Evolutionary conservation across 1,140 invertebrate genomes (phyloP).

Genomic region (Dermatophagoides farinae): DNA sequence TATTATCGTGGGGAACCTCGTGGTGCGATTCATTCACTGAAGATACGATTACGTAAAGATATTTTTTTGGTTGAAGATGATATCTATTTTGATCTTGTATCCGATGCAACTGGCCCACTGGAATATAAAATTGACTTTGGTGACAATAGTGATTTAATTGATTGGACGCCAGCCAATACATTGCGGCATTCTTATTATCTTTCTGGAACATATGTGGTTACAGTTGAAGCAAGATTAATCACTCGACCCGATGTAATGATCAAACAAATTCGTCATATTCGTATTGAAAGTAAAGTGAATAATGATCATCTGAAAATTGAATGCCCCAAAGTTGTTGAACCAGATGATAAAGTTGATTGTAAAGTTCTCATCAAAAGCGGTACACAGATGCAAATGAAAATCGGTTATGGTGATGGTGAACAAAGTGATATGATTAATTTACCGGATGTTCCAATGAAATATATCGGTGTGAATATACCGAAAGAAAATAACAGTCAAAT

Average conservation of each 20-base stretch:
- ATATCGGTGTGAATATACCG: conserved; percentile 13
- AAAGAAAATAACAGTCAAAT: conserved; percentile 5
- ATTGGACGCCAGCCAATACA: conserved; percentile 5
- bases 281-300: conserved; percentile 14
- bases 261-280: conserved; percentile 13
- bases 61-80: conserved; percentile 1
- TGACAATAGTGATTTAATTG: conserved; percentile 2
- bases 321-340: conserved; percentile 19
- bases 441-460: conserved; percentile 15
- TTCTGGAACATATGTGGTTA: neutral
- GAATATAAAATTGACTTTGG: conserved; percentile 10
- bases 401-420: conserved; percentile 18
- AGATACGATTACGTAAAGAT: neutral
- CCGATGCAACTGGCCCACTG: neutral
- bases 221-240: neutral
- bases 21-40: neutral
- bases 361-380: conserved; percentile 16
- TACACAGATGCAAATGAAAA: conserved; percentile 15
- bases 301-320: conserved; percentile 15
- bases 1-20: conserved; percentile 3
- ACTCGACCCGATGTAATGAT: neutral
- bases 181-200: neutral
- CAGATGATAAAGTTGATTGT: conserved; percentile 17
- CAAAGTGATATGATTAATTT: conserved; percentile 13
- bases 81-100: conserved; percentile 1